Percentiles rank a stretch among this genome's conserved stretches.
phyloP scores from a whole-genome alignment of 30 jellyfish, hydroid and myxozoan species.

The Rhopilema esculentum region DNA sequence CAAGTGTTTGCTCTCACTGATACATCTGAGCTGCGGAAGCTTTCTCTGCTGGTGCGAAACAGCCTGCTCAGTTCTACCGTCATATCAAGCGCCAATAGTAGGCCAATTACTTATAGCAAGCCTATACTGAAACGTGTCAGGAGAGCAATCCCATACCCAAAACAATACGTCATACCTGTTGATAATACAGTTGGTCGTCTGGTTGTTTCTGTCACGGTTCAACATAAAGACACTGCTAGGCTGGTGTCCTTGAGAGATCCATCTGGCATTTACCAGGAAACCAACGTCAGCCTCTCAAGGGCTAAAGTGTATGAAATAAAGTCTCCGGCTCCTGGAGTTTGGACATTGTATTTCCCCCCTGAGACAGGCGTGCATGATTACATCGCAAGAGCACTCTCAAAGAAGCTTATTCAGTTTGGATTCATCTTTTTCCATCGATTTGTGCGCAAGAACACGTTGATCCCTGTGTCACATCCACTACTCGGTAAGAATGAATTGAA shows the following conservation, averaged over 20 bases:
- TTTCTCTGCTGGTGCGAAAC: slow-evolving; percentile 63
- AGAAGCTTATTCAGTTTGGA: slow-evolving; percentile 73
- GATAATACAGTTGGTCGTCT: slow-evolving; percentile 70
- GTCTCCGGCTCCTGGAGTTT: slow-evolving; percentile 68
- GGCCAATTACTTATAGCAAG: slow-evolving; percentile 41
- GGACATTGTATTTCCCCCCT: slow-evolving; percentile 54
- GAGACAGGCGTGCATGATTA: slow-evolving; percentile 62
- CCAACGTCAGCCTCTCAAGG: slow-evolving; percentile 63
- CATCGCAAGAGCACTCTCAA: slow-evolving; percentile 74
- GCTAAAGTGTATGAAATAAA: slow-evolving; percentile 66
- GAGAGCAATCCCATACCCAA: slow-evolving; percentile 25
- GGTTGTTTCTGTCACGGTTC: slow-evolving; percentile 73
- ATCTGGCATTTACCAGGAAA: slow-evolving; percentile 26
- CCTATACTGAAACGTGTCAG: slow-evolving; percentile 30
- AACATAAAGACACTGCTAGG: slow-evolving; percentile 32
- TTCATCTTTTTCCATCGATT: slow-evolving; percentile 65
- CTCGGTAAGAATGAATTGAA: slow-evolving; percentile 80
- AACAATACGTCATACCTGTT: slow-evolving; percentile 60
- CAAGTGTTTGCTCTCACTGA: slow-evolving; percentile 82
- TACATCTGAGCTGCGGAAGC: slow-evolving; percentile 58
- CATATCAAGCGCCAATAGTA: slow-evolving; percentile 62
- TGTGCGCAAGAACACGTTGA: slow-evolving; percentile 51
- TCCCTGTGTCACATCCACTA: slow-evolving; percentile 76
- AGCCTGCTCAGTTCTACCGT: slow-evolving; percentile 61
- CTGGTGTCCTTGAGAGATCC: slow-evolving; percentile 58